These are phyloP conservation scores for Catocala fraxini DNA, from an alignment of 2,888 invertebrate genomes.

Conservation along the genomic window DNA sequence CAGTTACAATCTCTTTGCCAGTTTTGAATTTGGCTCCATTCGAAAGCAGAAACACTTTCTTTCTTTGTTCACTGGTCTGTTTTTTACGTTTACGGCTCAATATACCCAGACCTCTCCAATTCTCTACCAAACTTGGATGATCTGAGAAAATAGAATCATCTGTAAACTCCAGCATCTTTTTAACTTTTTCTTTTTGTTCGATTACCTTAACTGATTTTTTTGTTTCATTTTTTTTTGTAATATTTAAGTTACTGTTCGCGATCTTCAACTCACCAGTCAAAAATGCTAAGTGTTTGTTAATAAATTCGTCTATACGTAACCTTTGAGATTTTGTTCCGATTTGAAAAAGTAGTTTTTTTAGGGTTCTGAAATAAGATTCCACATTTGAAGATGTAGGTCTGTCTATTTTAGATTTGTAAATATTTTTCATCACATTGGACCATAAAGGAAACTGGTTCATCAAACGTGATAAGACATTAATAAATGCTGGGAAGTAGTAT, in stretches of 20 bases:
- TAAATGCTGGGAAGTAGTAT: constrained; percentile 21
- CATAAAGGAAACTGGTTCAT: constrained; percentile 22
- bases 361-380: constrained; percentile 21
- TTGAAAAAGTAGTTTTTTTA: constrained; percentile 21
- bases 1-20: constrained; percentile 15
- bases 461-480: constrained; percentile 19
- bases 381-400: constrained; percentile 26
- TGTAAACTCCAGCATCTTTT: constrained; percentile 17
- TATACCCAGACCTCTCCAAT: constrained; percentile 12
- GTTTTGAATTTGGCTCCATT: constrained; percentile 19
- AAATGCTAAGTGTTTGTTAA: constrained; percentile 10
- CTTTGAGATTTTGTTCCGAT: constrained; percentile 18
- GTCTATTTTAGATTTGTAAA: constrained; percentile 18
- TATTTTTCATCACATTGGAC: constrained; percentile 25
- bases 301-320: constrained; percentile 17
- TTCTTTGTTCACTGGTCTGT: constrained; percentile 4
- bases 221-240: constrained; percentile 11
- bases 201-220: not conserved
- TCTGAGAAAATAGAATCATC: constrained; percentile 23
- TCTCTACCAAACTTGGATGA: constrained; percentile 20
- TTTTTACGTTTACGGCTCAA: constrained; percentile 7
- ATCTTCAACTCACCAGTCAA: constrained; percentile 18
- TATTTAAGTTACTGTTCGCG: constrained; percentile 15
- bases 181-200: constrained; percentile 16
- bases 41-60: constrained; percentile 15